Base-by-base conservation (phyloP, 53 echinoderm and acorn worm species). In the Mesocentrotus franciscanus region DNA sequence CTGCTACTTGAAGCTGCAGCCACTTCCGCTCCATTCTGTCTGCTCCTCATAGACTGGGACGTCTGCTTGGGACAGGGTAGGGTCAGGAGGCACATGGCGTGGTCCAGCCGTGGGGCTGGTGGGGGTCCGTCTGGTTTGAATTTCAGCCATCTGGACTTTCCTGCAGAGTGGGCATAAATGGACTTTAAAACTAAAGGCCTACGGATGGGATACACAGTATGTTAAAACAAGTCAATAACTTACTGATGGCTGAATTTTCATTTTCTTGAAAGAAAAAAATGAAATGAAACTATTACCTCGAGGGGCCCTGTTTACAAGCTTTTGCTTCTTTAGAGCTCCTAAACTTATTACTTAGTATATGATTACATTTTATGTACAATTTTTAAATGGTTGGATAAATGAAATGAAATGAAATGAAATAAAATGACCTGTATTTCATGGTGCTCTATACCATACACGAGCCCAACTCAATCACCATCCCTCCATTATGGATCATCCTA, bases 101-200 rank as follows among this genome's bases (percentile, higher is more conserved):
- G 98, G 94, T 99, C 99, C 22, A 99, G 96, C 24, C 98, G 96
- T 74, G 96, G 96, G 0, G 98, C 97, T 42, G 98, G 98, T 7
- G 99, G 97, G n/a, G 99, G 96, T 0, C 99, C 98, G 13, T 95
- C 96, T 70, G 97, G 95, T 56, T 93, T 93, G 57, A 96, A 66
- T 61, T 94, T 96, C 26, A 91, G 94, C 98, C 98, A 98, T 26
- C 95, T 92, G 27, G 94, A 97, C 64, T 93, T 97, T 33, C 95
- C 99, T 99, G 93, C 22, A 79, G 72, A 36, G 68, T 22, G 60
- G 76, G 71, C 17, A 78, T 68, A 5, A 22, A 18, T 68, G 68
- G 68, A 68, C 68, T 68, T 24, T 22, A 68, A 68, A 24, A 49
- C 49, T 5, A 49, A 26, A 68, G 22, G 68, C 68, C 24, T 24